These are phyloP conservation scores for Anguilla anguilla DNA, from an alignment of 2,797 vertebrate species.

Conservation along the genomic window DNA sequence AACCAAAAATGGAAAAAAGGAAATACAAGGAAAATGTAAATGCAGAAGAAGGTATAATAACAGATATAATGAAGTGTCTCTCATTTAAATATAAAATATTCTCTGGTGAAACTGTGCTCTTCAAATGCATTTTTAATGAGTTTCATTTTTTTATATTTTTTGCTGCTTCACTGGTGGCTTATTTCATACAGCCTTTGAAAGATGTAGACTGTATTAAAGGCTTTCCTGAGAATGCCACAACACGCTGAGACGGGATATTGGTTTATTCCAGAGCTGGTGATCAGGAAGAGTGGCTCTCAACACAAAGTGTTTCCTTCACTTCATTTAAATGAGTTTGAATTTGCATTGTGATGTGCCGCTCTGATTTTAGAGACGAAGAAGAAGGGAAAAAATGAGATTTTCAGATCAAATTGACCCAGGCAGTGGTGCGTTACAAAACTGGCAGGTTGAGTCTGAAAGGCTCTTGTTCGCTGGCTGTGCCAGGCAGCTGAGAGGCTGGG, in stretches of 20 bases:
- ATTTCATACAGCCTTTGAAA: conserved; percentile 95
- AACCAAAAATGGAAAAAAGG: conserved; percentile 98
- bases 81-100: conserved; percentile 99
- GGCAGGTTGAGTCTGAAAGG: conserved; percentile 98
- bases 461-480: conserved; percentile 95
- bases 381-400: conserved; percentile 98
- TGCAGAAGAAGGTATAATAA: conserved; percentile 99
- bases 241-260: conserved; percentile 97
- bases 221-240: conserved; percentile 98
- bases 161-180: conserved; percentile 99
- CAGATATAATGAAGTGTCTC: conserved; percentile 99
- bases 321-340: conserved; percentile 99
- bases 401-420: conserved; percentile 99
- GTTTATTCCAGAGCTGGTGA: conserved; percentile 99
- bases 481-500: conserved; percentile 73
- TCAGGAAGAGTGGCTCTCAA: conserved; percentile 99
- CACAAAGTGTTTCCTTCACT: conserved; percentile 99
- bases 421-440: conserved; percentile 99
- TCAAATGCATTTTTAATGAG: conserved; percentile 99
- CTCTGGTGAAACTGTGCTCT: conserved; percentile 97
- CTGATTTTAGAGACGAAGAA: conserved; percentile 94
- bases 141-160: conserved; percentile 93
- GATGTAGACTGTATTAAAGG: conserved; percentile 89
- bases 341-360: conserved; percentile 99
- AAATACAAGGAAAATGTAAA: conserved; percentile 97